phyloP scores from a whole-genome alignment of 2,797 vertebrate genomes.

The Acanthurus lineatus region DNA sequence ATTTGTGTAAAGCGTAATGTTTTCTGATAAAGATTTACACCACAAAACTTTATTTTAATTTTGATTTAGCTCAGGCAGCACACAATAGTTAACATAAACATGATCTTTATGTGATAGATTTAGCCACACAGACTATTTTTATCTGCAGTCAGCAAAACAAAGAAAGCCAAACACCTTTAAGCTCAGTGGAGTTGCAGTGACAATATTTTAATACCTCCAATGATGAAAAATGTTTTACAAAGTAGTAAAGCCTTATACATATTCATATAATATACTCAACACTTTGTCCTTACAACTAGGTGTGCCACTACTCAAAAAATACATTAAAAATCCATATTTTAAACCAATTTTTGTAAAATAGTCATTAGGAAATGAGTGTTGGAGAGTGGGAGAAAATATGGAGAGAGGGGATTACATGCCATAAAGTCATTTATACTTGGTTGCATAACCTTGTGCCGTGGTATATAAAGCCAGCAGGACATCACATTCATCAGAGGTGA shows the following conservation, averaged over 20 bases:
- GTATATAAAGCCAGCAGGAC: conserved; percentile 29
- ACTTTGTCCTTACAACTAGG: neutral
- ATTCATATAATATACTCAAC: neutral
- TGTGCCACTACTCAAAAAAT: neutral
- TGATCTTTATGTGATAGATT: too few relatives aligned
- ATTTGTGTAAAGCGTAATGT: neutral
- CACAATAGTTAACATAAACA: too few relatives aligned
- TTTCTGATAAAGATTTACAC: neutral
- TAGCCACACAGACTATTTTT: too few relatives aligned
- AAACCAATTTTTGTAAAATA: conserved; percentile 18
- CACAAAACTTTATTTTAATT: too few relatives aligned
- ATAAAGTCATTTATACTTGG: conserved; percentile 33
- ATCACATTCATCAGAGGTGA: conserved; percentile 36
- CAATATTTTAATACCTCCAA: neutral
- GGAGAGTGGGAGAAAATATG: conserved; percentile 20
- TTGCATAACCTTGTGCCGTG: conserved; percentile 39
- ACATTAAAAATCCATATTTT: neutral
- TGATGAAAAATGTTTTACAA: neutral
- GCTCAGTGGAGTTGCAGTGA: neutral
- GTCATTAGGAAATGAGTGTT: conserved; percentile 27
- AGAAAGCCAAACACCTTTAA: too few relatives aligned
- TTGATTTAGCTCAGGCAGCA: too few relatives aligned
- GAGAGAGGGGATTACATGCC: conserved; percentile 33
- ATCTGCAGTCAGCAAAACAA: too few relatives aligned
- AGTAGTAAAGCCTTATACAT: neutral